Evolutionary conservation across 2,888 invertebrate species (phyloP).

Genomic region (Caenorhabditis drosophilae): DNA sequence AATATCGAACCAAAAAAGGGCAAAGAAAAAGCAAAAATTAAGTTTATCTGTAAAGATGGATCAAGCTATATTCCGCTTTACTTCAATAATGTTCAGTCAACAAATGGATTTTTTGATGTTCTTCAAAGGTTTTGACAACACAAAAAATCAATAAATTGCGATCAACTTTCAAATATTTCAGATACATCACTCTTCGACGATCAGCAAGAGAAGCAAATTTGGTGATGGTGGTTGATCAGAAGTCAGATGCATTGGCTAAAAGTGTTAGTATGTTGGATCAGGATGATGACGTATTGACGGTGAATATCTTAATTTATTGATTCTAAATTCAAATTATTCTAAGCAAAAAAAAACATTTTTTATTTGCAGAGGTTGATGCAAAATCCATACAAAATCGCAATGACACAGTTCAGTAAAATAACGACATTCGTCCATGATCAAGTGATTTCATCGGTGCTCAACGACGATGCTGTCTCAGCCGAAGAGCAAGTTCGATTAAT

Average conservation of each 20-base stretch:
- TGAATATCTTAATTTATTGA: constrained; percentile 48
- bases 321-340: neutral
- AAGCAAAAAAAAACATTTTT: too few species aligned
- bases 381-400: constrained; percentile 82
- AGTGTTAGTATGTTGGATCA: constrained; percentile 84
- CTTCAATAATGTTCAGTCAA: constrained; percentile 87
- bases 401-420: constrained; percentile 86
- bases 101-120: constrained; percentile 77
- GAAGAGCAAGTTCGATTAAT: constrained; percentile 70
- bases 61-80: constrained; percentile 82
- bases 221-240: constrained; percentile 77
- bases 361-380: constrained; percentile 73
- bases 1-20: constrained; percentile 53
- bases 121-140: constrained; percentile 72
- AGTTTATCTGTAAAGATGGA: constrained; percentile 78
- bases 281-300: constrained; percentile 71
- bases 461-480: constrained; percentile 66
- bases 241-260: constrained; percentile 78
- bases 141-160: too few species aligned
- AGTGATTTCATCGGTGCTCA: constrained; percentile 59
- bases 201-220: constrained; percentile 79
- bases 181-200: constrained; percentile 69
- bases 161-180: constrained; percentile 17
- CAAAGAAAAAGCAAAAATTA: constrained; percentile 48
- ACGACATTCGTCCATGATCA: constrained; percentile 79